Base-by-base conservation (phyloP, 2,113 vertebrate genomes). In the Muntiacus muntjak region DNA sequence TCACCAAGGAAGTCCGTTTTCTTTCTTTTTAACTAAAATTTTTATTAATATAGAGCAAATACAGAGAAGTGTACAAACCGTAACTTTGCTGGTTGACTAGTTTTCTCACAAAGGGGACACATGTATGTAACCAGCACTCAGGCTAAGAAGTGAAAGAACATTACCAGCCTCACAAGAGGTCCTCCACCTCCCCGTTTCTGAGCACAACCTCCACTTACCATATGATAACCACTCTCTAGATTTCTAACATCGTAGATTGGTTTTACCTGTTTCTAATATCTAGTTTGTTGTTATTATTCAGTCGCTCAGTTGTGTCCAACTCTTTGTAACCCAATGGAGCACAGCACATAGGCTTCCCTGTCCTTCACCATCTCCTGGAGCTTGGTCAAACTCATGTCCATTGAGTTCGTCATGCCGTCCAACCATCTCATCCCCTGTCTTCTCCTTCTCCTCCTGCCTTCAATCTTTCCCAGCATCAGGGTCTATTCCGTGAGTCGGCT, bases 241-340 rank as follows among this genome's bases (percentile, higher is more conserved):
- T 94, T 92, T 94, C 85, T 85, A 60, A 50, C n/a, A 25, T 50
- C 23, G 10, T 14, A 25, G 21, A 54, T 33, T 94, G 62, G 14
- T 90, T 81, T 95, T 62, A 33, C 54, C 14, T 71, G 6, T 86
- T 95, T 90, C 58, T 21, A 6, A 43, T 54, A 9, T 76, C 25
- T 86, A 74, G 33, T 11, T 50, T 64, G 33, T 16, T 36, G 5
- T 71, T 40, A 3, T 23, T 71, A 71, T 71, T 71, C 10, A 6
- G 19, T 71, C 0, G 2, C 67, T 71, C 67, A 40, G 5, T 71
- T 1, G 0, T 40, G 67, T 71, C 67, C 2, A 0, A 23, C 19
- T 71, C 67, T 71, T 40, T 40, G n/a, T 71, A 23, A 71, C 67
- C 67, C 67, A 33, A 40, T 23, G 19, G n/a, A 40, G n/a, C 23